Evolutionary conservation across 2,113 vertebrate species (phyloP), one percentile per base, ranked within the genome.

Genomic region (Heterotis niloticus): DNA sequence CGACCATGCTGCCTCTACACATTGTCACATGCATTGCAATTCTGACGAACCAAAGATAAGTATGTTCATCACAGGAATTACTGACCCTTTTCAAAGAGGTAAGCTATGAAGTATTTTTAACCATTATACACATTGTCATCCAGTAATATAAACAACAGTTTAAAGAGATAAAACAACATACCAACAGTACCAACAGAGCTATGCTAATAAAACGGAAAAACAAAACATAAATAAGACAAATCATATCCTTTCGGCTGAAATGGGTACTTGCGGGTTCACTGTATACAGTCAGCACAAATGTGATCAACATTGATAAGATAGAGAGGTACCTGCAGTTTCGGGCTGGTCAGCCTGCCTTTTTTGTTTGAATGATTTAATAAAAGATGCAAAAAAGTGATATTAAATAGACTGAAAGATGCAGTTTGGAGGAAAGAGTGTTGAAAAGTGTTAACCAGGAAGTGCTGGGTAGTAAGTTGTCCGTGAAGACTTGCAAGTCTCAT

Each of bases 1-100:
- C 83, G 89, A 90, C 85, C 88, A 89, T 91, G 90, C 89, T 85
- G 78, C 82, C 83, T 86, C 79, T 84, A 83, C 82, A 77, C 81
- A 44, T 85, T 83, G 72, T 84, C 86, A 89, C 90, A 89, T 90
- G 89, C 90, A 86, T 88, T 69, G 57, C 80, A 82, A 82, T 80
- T 87, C 78, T 86, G 52, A 78, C 86, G 87, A 85, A 86, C 83
- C 81, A 86, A 84, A 86, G 83, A 82, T 73, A 84, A 91, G 88
- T 91, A 89, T 89, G 86, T 86, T 84, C 80, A 81, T 81, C 83
- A 74, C 82, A 57, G 34, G 11, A 9, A 70, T 84, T 65, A 68
- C 13, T 10, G 70, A 87, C 86, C 84, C 83, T 86, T 89, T 88
- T 86, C 34, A 79, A 44, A 76, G 78, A 84, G 1, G 77, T 87